These are phyloP conservation scores for Vireo griseus DNA, from an alignment of 2,797 vertebrate genomes.

Conservation along the genomic window DNA sequence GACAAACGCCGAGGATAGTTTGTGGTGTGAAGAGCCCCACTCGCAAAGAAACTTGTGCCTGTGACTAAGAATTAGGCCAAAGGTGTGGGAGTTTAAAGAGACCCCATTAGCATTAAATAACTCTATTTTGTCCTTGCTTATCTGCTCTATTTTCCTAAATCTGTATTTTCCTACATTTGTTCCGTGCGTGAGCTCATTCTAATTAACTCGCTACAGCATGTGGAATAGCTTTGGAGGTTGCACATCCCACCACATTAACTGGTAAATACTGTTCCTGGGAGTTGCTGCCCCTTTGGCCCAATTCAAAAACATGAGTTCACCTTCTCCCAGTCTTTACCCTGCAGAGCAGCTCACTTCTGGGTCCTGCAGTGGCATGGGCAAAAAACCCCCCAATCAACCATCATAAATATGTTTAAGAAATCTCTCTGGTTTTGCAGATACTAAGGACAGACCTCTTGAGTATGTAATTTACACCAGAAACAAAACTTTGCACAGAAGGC, in stretches of 20 bases:
- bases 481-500: not conserved
- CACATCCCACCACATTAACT: rapidly evolving
- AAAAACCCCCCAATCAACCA: not conserved
- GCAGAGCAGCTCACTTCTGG: not conserved
- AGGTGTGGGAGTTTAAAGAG: not conserved
- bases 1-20: not conserved
- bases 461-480: not conserved
- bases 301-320: not conserved
- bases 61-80: not conserved
- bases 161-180: not conserved
- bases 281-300: not conserved
- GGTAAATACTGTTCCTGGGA: not conserved
- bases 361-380: rapidly evolving
- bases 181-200: not conserved
- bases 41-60: not conserved
- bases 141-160: not conserved
- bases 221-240: not conserved
- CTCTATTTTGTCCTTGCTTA: not conserved
- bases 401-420: not conserved
- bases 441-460: not conserved
- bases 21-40: not conserved
- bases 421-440: not conserved
- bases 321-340: not conserved
- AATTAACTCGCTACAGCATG: not conserved
- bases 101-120: not conserved